These are phyloP conservation scores for Idaea straminata DNA, from an alignment of 2,888 invertebrate genomes.

Conservation along the genomic window DNA sequence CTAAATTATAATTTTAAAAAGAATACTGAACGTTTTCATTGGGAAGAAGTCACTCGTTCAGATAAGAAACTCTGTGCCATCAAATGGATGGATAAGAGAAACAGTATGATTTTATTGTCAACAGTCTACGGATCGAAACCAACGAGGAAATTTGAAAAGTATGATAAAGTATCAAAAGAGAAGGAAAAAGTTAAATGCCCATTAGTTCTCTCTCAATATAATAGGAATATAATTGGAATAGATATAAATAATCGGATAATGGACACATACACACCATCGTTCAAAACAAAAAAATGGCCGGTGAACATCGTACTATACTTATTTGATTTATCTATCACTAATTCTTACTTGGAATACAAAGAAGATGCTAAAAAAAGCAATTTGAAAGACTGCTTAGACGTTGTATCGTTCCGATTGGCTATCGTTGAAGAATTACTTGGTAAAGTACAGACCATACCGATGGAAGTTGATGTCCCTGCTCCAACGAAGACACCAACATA, in stretches of 20 bases:
- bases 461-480: not conserved
- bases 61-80: conserved; percentile 30
- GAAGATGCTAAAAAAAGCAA: conserved; percentile 13
- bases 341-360: conserved; percentile 19
- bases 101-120: conserved; percentile 30
- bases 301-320: conserved; percentile 33
- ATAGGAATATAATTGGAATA: conserved; percentile 38
- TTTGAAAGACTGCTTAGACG: conserved; percentile 25
- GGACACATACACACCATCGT: conserved; percentile 34
- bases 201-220: conserved; percentile 29
- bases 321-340: conserved; percentile 20
- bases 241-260: conserved; percentile 33
- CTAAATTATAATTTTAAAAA: conserved; percentile 17
- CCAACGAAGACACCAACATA: conserved; percentile 14
- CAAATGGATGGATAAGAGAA: conserved; percentile 40
- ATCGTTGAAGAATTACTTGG: conserved; percentile 23
- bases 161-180: conserved; percentile 8
- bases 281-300: conserved; percentile 40
- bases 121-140: conserved; percentile 35
- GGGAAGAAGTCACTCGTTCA: conserved; percentile 27
- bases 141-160: conserved; percentile 9
- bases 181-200: conserved; percentile 33
- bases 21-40: conserved; percentile 31
- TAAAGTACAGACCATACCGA: not conserved
- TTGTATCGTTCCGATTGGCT: conserved; percentile 24